These are phyloP conservation scores for Syngnathus typhle DNA, from an alignment of 2,113 vertebrate genomes.

Conservation along the genomic window DNA sequence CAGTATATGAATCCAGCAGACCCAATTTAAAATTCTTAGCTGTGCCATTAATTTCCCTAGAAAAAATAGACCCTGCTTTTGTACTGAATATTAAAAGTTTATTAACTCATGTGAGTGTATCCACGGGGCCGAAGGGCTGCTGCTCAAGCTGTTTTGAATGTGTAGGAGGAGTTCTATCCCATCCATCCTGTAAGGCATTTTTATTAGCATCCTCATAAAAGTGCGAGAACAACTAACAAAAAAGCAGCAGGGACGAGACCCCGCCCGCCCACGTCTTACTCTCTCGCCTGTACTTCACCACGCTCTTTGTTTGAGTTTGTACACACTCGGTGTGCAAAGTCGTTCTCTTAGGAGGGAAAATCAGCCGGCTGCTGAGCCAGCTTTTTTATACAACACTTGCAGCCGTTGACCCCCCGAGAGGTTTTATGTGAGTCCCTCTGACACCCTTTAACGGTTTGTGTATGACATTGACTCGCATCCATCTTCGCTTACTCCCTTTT, in stretches of 20 bases:
- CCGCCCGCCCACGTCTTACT: not conserved
- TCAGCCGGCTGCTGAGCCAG: not conserved
- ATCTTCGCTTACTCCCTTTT: not conserved
- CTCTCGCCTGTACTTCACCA: not conserved
- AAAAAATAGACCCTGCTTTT: not conserved
- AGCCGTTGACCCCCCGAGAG: not conserved
- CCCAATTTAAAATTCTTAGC: not conserved
- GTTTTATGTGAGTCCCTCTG: not conserved
- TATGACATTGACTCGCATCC: constrained; percentile 2
- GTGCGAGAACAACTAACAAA: not conserved
- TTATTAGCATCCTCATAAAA: not conserved
- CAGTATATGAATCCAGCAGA: not conserved
- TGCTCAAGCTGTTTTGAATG: not conserved
- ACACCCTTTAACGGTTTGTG: not conserved
- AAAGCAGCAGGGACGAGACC: not conserved
- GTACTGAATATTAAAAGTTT: not conserved
- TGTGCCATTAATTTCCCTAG: not conserved
- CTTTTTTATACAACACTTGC: not conserved
- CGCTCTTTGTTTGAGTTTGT: constrained; percentile 1
- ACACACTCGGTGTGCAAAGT: not conserved
- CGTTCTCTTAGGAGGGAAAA: not conserved
- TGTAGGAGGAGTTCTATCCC: not conserved
- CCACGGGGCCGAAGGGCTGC: not conserved
- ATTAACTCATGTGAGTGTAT: not conserved
- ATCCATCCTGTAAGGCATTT: not conserved